A percentile compares a stretch with the other conserved stretches of the same genome.
phyloP scores from a whole-genome alignment of 1,140 invertebrate species.

The Drosophila nikananu region DNA sequence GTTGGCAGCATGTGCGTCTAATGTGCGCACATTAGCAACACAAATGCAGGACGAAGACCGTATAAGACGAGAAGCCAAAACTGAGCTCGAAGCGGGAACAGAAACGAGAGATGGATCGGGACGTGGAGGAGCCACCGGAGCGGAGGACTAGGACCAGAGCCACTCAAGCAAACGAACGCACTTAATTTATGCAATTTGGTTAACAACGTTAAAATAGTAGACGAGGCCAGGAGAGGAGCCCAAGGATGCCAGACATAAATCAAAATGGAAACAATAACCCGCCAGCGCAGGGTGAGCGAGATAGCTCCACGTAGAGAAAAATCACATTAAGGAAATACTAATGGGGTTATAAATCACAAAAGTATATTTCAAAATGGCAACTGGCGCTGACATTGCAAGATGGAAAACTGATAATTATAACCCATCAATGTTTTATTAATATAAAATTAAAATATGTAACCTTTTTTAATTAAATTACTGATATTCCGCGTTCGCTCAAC shows the following conservation, averaged over 20 bases:
- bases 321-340: not conserved
- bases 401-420: not conserved
- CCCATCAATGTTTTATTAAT: not conserved
- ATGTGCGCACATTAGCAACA: slow-evolving; percentile 81
- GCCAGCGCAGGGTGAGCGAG: slow-evolving; percentile 28
- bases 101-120: slow-evolving; percentile 13
- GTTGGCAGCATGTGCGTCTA: slow-evolving; percentile 74
- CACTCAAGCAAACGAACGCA: slow-evolving; percentile 81
- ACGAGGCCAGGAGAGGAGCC: slow-evolving; percentile 51
- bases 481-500: not conserved
- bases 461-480: not conserved
- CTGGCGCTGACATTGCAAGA: slow-evolving; percentile 3
- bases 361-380: not conserved
- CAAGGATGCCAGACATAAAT: slow-evolving; percentile 75
- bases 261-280: slow-evolving; percentile 83
- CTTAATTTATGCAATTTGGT: slow-evolving; percentile 84
- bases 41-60: slow-evolving; percentile 61
- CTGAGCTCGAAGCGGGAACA: slow-evolving; percentile 8
- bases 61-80: slow-evolving; percentile 28
- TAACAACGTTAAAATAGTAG: slow-evolving; percentile 84
- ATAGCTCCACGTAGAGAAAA: slow-evolving; percentile 29
- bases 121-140: slow-evolving; percentile 22
- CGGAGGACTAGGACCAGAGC: slow-evolving; percentile 30
- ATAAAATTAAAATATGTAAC: too few species aligned
- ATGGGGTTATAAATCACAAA: not conserved